Conservation (phyloP, 64 coral and sea anemone species). For the Orbicella faveolata region DNA sequence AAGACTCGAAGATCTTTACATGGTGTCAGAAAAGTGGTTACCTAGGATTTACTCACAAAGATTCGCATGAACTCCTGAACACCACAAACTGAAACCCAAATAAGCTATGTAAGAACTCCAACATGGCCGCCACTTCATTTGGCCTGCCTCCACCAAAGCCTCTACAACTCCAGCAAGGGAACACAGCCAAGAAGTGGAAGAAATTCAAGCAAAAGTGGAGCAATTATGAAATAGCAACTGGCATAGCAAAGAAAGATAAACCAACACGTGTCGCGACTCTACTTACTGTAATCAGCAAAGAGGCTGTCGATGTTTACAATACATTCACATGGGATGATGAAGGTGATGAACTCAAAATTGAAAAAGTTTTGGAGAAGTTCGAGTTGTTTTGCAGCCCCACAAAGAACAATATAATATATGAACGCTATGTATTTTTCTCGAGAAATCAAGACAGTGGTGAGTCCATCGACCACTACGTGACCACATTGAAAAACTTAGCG, state of each 20-base stretch:
- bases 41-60: conserved; percentile 52
- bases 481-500: conserved; percentile 27
- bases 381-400: conserved; percentile 10
- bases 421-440: conserved; percentile 45
- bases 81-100: conserved; percentile 33
- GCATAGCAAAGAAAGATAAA: conserved; percentile 7
- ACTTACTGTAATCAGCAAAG: no score
- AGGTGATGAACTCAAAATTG: no score
- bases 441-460: conserved; percentile 45
- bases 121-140: conserved; percentile 38
- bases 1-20: not conserved
- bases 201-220: conserved; percentile 35
- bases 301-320: no score
- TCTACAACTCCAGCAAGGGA: not conserved
- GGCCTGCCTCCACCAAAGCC: conserved; percentile 15
- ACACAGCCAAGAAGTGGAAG: conserved; percentile 29
- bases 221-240: conserved; percentile 50
- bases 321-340: no score
- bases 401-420: conserved; percentile 33
- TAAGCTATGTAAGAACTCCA: conserved; percentile 15
- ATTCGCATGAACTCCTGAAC: conserved; percentile 46
- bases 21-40: not conserved
- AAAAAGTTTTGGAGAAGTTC: conserved; percentile 46
- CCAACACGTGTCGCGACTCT: not conserved
- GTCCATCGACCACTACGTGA: conserved; percentile 9